phyloP scores from a whole-genome alignment of 2,113 vertebrate species.

The Chlamydotis undulata region DNA sequence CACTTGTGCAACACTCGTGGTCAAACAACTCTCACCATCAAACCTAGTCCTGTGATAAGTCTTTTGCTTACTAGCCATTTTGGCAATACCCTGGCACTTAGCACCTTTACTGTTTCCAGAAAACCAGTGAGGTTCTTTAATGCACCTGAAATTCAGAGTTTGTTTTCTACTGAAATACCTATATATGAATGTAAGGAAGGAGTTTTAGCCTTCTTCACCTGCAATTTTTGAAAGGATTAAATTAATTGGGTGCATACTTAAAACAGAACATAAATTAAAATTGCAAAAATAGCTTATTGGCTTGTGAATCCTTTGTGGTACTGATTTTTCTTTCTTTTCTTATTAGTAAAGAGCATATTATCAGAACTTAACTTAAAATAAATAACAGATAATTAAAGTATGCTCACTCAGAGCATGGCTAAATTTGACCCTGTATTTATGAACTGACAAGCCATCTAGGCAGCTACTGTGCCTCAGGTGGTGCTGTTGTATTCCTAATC shows the following conservation, averaged over 20 bases:
- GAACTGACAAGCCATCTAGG: slow-evolving; percentile 46
- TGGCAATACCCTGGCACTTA: neutral
- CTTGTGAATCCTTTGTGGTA: neutral
- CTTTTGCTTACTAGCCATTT: neutral
- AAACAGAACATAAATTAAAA: slow-evolving; percentile 15
- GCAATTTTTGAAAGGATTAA: slow-evolving; percentile 27
- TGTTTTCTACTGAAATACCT: neutral
- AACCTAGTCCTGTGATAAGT: neutral
- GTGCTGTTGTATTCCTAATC: slow-evolving; percentile 66
- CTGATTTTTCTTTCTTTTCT: neutral
- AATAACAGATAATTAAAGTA: slow-evolving; percentile 60
- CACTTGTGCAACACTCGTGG: neutral
- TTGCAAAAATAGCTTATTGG: slow-evolving; percentile 7
- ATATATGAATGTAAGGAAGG: neutral
- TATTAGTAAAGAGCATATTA: neutral
- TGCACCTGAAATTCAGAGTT: neutral
- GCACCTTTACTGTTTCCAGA: neutral
- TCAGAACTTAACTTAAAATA: slow-evolving; percentile 40
- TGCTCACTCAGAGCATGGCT: neutral
- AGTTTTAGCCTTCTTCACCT: neutral
- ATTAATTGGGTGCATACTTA: neutral
- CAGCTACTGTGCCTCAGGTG: slow-evolving; percentile 59
- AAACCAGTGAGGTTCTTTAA: neutral
- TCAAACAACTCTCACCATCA: neutral
- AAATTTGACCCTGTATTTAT: slow-evolving; percentile 56